Evolutionary conservation across 2,888 invertebrate genomes (phyloP), one percentile per base, ranked within the genome.

Genomic region (Notodonta dromedarius): DNA sequence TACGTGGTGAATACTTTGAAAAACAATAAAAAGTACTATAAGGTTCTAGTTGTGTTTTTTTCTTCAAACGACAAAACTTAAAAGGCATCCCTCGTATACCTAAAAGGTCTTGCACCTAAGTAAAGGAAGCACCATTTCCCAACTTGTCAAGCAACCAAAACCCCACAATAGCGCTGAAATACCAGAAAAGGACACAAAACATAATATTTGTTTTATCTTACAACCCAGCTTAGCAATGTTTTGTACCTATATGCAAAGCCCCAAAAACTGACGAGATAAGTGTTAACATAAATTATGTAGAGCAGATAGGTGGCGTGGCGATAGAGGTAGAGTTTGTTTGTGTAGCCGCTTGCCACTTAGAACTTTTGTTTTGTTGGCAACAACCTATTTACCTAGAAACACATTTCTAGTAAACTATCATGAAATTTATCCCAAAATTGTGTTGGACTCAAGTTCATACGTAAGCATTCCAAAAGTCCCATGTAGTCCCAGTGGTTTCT

Each of bases 251-350:
- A 57, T 59, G 42, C 54, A 60, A 62, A 57, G 42, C 46, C 35
- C 53, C 58, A 57, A 65, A 62, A 66, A 56, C 60, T 57, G 53
- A 53, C 44, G 51, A 63, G 69, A 61, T 66, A 68, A 63, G 56
- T 61, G 63, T 53, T 63, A 60, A 64, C 54, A 65, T 65, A 61
- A 61, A 56, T 65, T 65, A 67, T 59, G 60, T 53, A 56, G 24
- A 56, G 52, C 56, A 46, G 13, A 52, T 59, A 35, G 16, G 48
- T 51, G 35, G 11, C 13, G 14, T 8, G n/a, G 40, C 44, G 46
- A 24, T 42, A 16, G 56, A 56, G 44, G 56, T 56, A 6, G 9
- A 44, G 54, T 42, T 16, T 60, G 60, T 62, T 61, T 60, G 57
- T 61, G 48, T 53, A 50, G 59, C 13, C 42, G 32, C 61, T 63